phyloP scores from a whole-genome alignment of 2,797 vertebrate genomes.

The Percopsis omiscomaycus region DNA sequence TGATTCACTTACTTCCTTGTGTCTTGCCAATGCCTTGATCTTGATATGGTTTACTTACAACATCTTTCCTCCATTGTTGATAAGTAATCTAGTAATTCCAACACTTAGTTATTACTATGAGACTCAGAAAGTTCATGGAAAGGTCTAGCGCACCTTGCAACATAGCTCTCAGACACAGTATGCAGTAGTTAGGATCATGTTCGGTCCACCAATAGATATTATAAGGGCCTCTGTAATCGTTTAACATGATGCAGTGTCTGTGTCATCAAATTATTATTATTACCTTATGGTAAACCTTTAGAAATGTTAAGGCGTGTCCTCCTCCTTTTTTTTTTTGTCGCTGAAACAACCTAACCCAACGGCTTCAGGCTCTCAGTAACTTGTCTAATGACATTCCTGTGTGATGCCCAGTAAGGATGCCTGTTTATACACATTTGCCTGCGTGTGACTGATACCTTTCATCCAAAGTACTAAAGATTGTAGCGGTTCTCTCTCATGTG shows the following conservation, averaged over 20 bases:
- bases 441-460: constrained; percentile 1
- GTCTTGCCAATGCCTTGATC: not conserved
- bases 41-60: too few species aligned
- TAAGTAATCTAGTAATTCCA: too few species aligned
- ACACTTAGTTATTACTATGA: too few species aligned
- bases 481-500: not conserved
- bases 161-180: not conserved
- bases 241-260: constrained; percentile 8
- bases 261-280: constrained; percentile 16
- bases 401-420: constrained; percentile 6
- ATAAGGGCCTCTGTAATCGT: not conserved
- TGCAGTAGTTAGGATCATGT: constrained; percentile 26
- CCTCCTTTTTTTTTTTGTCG: constrained; percentile 3
- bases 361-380: constrained; percentile 39
- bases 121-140: too few species aligned
- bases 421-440: constrained; percentile 5
- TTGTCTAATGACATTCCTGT: constrained; percentile 52
- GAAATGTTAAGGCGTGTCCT: constrained; percentile 38
- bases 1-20: not conserved
- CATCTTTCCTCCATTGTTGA: too few species aligned
- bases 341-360: constrained; percentile 8
- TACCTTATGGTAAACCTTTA: constrained; percentile 27
- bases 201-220: not conserved
- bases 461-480: not conserved
- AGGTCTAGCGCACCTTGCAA: not conserved